phyloP scores from a whole-genome alignment of 2,888 invertebrate species.

The Nomada hirtipes region DNA sequence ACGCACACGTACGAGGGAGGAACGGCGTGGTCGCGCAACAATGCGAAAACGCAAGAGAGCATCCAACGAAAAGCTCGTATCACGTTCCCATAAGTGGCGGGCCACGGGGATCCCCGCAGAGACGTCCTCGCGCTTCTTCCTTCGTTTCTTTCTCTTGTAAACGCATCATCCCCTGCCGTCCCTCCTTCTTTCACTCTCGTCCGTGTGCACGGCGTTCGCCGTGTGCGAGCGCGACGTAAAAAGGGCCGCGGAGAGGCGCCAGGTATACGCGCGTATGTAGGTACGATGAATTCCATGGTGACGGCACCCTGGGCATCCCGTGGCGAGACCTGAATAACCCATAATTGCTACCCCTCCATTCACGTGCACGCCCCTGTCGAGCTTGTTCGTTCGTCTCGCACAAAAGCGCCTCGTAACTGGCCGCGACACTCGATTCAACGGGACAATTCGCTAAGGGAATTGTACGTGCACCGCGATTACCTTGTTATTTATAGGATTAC shows the following conservation, averaged over 20 bases:
- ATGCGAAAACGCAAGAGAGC: constrained; percentile 79
- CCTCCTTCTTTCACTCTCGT: not conserved
- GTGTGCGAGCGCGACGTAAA: constrained; percentile 36
- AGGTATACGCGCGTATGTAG: constrained; percentile 50
- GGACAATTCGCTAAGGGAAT: not conserved
- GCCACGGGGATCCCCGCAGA: constrained; percentile 67
- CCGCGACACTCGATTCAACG: constrained; percentile 35
- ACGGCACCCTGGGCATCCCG: constrained; percentile 65
- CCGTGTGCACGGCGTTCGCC: constrained; percentile 16
- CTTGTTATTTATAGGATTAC: not conserved
- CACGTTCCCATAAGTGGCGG: constrained; percentile 80
- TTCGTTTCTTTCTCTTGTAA: constrained; percentile 17
- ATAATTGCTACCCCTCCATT: constrained; percentile 71
- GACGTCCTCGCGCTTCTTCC: constrained; percentile 64
- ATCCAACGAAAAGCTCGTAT: constrained; percentile 76
- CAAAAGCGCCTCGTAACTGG: constrained; percentile 63
- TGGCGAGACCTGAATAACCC: constrained; percentile 72
- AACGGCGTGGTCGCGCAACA: constrained; percentile 77
- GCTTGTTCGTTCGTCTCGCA: constrained; percentile 35
- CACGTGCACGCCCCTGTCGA: constrained; percentile 65
- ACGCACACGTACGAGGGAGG: constrained; percentile 31
- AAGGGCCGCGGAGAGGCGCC: constrained; percentile 66
- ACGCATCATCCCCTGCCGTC: constrained; percentile 2
- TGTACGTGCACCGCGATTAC: not conserved
- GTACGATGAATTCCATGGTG: constrained; percentile 61